Evolutionary conservation across 1,140 invertebrate genomes (phyloP), one percentile per base, ranked within the genome.

Genomic region (Drosophila cardini): DNA sequence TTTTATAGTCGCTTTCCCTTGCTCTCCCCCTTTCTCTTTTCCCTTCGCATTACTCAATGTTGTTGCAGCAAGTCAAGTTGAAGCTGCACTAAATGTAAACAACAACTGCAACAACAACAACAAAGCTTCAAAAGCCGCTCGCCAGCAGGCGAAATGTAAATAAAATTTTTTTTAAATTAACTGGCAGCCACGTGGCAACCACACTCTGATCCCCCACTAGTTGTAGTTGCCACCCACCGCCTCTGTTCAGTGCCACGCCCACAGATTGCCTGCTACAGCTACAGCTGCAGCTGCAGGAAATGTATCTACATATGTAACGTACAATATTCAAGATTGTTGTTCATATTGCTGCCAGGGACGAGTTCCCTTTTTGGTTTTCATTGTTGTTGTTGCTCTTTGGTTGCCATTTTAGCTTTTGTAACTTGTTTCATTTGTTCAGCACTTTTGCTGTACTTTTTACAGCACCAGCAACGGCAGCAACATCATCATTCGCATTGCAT

Each of bases 291-390:
- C 81, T 84, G 84, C 84, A 89, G 83, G 84, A 87, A 87, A 87
- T 87, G 84, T 87, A 87, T 83, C 83, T 87, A 87, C 83, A 86
- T 87, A 86, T 87, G 83, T 79, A 86, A 79, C 79, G 75, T 78
- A 56, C 79, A 79, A 87, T 87, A 89, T 87, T 87, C 84, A 87
- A 87, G 83, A 86, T 87, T 86, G 83, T 86, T 86, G 82, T 83
- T 87, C 82, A 86, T 86, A 86, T 87, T 82, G 78, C 78, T 76
- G 83, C 50, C 75, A 76, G 76, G 68, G 70, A 40, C 67, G 65
- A 72, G 53, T 52, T 58, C 38, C 50, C 48, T 32, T 43, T 61
- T 43, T 61, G 63, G 43, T 64, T 78, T 53, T 64, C 68, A 52
- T 11, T 70, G 57, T 30, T 60, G 60, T 30, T 56, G 34, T 15